These are phyloP conservation scores for Hedychridium roseum DNA, from an alignment of 2,888 invertebrate genomes.

Conservation along the genomic window DNA sequence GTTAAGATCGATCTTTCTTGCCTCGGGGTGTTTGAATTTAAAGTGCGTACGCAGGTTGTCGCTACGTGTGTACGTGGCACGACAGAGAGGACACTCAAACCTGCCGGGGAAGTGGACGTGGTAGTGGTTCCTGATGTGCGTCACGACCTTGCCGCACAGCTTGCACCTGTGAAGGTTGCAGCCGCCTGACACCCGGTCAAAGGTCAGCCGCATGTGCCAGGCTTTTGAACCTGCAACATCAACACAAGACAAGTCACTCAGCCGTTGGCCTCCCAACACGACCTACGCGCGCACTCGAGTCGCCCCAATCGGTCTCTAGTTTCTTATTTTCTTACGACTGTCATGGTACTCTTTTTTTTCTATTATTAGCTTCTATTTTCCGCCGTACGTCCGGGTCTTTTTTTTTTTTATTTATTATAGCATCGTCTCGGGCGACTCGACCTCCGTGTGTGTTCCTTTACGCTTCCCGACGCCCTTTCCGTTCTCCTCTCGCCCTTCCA, in stretches of 20 bases:
- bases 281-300: slow-evolving; percentile 39
- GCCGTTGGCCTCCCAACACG: slow-evolving; percentile 55
- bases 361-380: slow-evolving; percentile 22
- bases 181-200: slow-evolving; percentile 91
- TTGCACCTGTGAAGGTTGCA: slow-evolving; percentile 93
- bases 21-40: slow-evolving; percentile 92
- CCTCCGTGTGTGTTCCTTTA: slow-evolving; percentile 4
- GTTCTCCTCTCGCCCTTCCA: slow-evolving; percentile 4
- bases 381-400: background rate
- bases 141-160: slow-evolving; percentile 93
- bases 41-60: slow-evolving; percentile 92
- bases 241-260: slow-evolving; percentile 67
- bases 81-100: slow-evolving; percentile 91
- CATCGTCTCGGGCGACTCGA: slow-evolving; percentile 14
- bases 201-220: slow-evolving; percentile 95
- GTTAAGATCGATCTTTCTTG: slow-evolving; percentile 80
- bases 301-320: slow-evolving; percentile 33
- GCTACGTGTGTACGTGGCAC: slow-evolving; percentile 90
- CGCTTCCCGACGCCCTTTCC: slow-evolving; percentile 6
- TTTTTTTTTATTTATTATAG: slow-evolving; percentile 6
- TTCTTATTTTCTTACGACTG: slow-evolving; percentile 12
- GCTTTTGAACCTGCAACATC: slow-evolving; percentile 91
- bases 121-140: slow-evolving; percentile 93
- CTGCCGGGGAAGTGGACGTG: slow-evolving; percentile 93
- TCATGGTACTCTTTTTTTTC: background rate